A percentile compares a stretch with the other conserved stretches of the same genome.
These are phyloP conservation scores for Siniperca chuatsi DNA, from an alignment of 2,113 vertebrate genomes.

Conservation along the genomic window DNA sequence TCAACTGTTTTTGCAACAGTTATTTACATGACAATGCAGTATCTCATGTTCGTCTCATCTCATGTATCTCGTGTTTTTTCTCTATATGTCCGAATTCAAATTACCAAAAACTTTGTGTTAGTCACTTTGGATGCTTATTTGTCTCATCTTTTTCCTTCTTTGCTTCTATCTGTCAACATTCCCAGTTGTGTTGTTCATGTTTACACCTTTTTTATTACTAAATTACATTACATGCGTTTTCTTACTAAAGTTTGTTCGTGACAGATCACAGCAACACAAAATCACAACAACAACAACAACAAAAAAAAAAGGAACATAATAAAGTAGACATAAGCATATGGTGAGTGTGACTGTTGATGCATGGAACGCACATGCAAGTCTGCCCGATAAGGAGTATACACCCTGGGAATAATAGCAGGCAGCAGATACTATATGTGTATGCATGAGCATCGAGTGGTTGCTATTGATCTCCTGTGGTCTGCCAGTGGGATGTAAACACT, in stretches of 20 bases:
- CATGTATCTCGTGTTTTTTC: too few relatives aligned
- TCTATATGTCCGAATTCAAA: neutral
- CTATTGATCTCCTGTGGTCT: constrained; percentile 78
- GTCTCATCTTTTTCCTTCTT: neutral
- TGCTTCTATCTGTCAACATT: neutral
- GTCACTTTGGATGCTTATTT: neutral
- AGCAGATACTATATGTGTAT: constrained; percentile 78
- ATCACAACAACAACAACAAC: neutral
- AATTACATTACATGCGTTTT: constrained; percentile 5
- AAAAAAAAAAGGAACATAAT: neutral
- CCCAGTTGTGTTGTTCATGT: neutral
- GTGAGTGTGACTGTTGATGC: constrained; percentile 42
- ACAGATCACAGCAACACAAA: constrained; percentile 7
- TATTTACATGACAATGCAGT: neutral
- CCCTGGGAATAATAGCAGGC: constrained; percentile 68
- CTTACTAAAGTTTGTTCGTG: neutral
- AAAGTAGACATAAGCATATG: constrained; percentile 27
- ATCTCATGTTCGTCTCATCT: neutral
- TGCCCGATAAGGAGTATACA: constrained; percentile 39
- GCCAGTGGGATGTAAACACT: constrained; percentile 80
- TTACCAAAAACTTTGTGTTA: neutral
- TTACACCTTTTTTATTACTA: neutral
- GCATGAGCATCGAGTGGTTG: constrained; percentile 82
- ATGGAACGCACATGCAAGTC: constrained; percentile 39
- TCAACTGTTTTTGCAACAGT: too few relatives aligned